These are phyloP conservation scores for Euzophera pinguis DNA, from an alignment of 2,888 invertebrate species.

Conservation along the genomic window DNA sequence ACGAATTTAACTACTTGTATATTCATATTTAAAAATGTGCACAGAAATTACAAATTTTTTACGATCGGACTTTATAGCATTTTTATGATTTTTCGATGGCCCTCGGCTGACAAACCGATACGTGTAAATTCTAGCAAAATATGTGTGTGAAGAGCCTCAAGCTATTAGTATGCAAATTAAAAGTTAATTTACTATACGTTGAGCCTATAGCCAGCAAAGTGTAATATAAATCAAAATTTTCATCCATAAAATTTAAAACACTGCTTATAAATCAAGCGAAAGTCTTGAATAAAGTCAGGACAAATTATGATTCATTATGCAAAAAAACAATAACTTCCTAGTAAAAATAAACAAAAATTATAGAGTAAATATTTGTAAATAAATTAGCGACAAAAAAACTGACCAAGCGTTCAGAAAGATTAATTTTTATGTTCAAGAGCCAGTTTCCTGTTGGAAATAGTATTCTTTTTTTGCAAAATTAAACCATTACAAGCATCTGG, in stretches of 20 bases:
- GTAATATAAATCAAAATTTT: slow-evolving; percentile 12
- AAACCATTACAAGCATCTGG: slow-evolving; percentile 68
- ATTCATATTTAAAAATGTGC: slow-evolving; percentile 46
- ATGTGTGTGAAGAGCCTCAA: slow-evolving; percentile 52
- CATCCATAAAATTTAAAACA: background rate
- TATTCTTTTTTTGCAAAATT: slow-evolving; percentile 58
- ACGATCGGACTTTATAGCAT: slow-evolving; percentile 69
- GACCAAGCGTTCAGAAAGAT: slow-evolving; percentile 34
- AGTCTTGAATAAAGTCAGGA: slow-evolving; percentile 4
- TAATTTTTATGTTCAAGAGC: slow-evolving; percentile 45
- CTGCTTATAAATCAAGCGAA: background rate
- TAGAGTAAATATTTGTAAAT: slow-evolving; percentile 19
- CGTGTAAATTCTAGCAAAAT: slow-evolving; percentile 72
- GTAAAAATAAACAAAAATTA: slow-evolving; percentile 15
- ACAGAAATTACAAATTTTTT: slow-evolving; percentile 65
- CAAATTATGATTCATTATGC: slow-evolving; percentile 10
- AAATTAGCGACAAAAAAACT: slow-evolving; percentile 26
- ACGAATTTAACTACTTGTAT: slow-evolving; percentile 29
- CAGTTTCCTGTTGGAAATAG: slow-evolving; percentile 38
- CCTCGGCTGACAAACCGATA: slow-evolving; percentile 62
- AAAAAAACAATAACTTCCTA: slow-evolving; percentile 2
- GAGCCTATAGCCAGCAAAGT: slow-evolving; percentile 6
- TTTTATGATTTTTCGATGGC: slow-evolving; percentile 74
- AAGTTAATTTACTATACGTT: slow-evolving; percentile 37
- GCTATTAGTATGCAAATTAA: slow-evolving; percentile 68